A percentile compares a stretch with the other conserved stretches of the same genome.
Conservation (phyloP, 2,113 vertebrate species). For the Zingel zingel region DNA sequence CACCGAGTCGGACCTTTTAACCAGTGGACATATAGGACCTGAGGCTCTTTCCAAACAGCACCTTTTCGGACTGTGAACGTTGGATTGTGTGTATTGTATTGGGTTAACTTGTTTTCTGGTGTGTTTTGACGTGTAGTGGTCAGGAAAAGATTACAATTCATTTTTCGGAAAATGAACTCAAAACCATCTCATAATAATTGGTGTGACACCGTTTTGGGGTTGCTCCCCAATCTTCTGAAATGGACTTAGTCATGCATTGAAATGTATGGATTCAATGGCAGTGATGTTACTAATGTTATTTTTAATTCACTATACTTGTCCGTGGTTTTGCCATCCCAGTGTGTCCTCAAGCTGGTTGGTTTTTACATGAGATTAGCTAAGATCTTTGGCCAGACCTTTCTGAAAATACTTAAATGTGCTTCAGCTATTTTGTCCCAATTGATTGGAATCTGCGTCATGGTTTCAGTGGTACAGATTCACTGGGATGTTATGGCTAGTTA, state of each 20-base stretch:
- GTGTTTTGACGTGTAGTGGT: conserved; percentile 78
- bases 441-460: neutral
- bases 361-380: conserved; percentile 52
- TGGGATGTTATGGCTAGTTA: conserved; percentile 15
- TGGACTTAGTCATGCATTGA: conserved; percentile 45
- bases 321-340: conserved; percentile 51
- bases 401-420: conserved; percentile 17
- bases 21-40: conserved; percentile 57
- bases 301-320: conserved; percentile 48
- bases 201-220: conserved; percentile 31
- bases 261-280: conserved; percentile 51
- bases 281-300: conserved; percentile 64
- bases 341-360: conserved; percentile 47
- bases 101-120: conserved; percentile 75
- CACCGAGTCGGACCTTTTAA: conserved; percentile 46
- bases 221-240: conserved; percentile 29
- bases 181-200: conserved; percentile 48
- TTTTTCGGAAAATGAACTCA: conserved; percentile 43
- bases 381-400: conserved; percentile 29
- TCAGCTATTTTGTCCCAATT: conserved; percentile 29
- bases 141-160: conserved; percentile 62
- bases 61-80: conserved; percentile 71
- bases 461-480: conserved; percentile 24
- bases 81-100: conserved; percentile 73
- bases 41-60: conserved; percentile 71